phyloP scores from a whole-genome alignment of 2,113 vertebrate genomes.

The Tonatia bakeri region DNA sequence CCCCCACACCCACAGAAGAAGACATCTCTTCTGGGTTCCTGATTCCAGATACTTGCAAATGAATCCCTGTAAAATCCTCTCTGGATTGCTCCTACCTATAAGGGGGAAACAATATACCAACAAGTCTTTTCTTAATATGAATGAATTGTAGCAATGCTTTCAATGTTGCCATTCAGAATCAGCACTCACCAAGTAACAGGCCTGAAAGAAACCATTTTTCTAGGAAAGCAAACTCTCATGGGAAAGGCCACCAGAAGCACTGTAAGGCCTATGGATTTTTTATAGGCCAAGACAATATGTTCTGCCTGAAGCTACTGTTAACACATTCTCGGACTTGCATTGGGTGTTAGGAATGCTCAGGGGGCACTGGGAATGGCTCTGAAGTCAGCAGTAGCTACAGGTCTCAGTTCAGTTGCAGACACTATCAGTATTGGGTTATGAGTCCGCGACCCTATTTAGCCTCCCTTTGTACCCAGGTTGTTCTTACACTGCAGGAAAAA shows the following conservation, averaged over 20 bases:
- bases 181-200: fast-evolving
- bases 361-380: fast-evolving
- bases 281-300: background rate
- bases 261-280: background rate
- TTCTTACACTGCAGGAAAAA: background rate
- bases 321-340: background rate
- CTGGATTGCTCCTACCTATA: background rate
- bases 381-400: background rate
- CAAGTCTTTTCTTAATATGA: background rate
- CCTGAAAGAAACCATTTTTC: background rate
- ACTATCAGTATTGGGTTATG: fast-evolving
- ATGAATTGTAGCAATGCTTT: background rate
- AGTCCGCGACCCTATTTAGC: background rate
- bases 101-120: background rate
- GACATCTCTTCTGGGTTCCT: background rate
- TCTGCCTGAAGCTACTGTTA: conserved; percentile 25
- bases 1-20: background rate
- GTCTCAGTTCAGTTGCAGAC: background rate
- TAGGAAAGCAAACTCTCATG: background rate
- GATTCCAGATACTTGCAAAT: background rate
- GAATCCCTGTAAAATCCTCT: background rate
- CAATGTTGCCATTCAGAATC: background rate
- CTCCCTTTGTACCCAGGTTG: background rate
- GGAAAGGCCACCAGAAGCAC: background rate
- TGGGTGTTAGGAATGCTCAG: fast-evolving